Evolutionary conservation across 2,113 vertebrate genomes (phyloP).

Genomic region (Vulpes lagopus): DNA sequence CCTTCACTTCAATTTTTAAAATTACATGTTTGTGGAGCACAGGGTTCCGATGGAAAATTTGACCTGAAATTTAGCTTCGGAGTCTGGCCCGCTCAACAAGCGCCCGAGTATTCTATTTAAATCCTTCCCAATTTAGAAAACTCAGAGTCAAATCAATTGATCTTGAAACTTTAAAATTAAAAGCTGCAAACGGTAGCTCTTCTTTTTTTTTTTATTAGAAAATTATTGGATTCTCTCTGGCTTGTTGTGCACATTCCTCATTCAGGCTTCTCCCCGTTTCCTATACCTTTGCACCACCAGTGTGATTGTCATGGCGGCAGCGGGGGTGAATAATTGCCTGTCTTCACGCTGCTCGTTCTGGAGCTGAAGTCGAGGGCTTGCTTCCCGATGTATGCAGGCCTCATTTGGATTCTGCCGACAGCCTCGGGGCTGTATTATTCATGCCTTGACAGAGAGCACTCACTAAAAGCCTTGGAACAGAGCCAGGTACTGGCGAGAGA

Average conservation of each 20-base stretch:
- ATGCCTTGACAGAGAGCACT: constrained; percentile 99
- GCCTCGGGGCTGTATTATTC: constrained; percentile 99
- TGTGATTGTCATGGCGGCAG: constrained; percentile 94
- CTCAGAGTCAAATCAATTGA: constrained; percentile 71
- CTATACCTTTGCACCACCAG: constrained; percentile 88
- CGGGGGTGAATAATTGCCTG: constrained; percentile 98
- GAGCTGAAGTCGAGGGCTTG: constrained; percentile 96
- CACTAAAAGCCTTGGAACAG: constrained; percentile 98
- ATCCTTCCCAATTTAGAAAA: constrained; percentile 35
- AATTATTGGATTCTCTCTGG: constrained; percentile 84
- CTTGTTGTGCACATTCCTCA: constrained; percentile 81
- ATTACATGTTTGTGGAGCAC: background rate
- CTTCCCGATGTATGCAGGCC: constrained; percentile 95
- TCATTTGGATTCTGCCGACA: constrained; percentile 98
- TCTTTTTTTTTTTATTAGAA: constrained; percentile 78
- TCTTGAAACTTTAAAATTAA: constrained; percentile 81
- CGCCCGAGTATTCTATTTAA: background rate
- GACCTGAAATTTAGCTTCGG: background rate
- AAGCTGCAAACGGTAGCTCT: constrained; percentile 74
- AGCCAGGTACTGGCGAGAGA: constrained; percentile 95
- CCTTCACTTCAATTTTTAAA: background rate
- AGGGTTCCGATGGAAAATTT: background rate
- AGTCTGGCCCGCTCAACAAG: background rate
- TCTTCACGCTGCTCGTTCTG: constrained; percentile 94
- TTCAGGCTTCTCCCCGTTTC: constrained; percentile 80